These are phyloP conservation scores for Nomada goodeniana DNA, from an alignment of 2,888 invertebrate species.

Conservation along the genomic window DNA sequence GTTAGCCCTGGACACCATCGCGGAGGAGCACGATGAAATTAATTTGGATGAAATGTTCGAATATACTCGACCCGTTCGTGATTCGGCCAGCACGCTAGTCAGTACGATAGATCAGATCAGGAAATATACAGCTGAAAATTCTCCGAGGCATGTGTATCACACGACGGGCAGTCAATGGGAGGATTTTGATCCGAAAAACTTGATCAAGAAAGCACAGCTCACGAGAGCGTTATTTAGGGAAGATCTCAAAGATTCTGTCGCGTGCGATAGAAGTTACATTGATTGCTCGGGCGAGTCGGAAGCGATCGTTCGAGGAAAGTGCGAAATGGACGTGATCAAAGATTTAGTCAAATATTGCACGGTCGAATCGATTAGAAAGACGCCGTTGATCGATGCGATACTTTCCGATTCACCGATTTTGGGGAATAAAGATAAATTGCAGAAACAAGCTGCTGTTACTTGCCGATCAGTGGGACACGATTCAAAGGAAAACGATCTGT, in stretches of 20 bases:
- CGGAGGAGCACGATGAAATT: conserved; percentile 87
- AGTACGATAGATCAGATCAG: conserved; percentile 88
- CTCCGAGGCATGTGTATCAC: conserved; percentile 86
- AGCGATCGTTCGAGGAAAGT: conserved; percentile 39
- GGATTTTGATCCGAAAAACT: conserved; percentile 71
- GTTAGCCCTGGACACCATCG: conserved; percentile 83
- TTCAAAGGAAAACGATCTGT: conserved; percentile 75
- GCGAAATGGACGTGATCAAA: conserved; percentile 63
- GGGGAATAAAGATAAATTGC: conserved; percentile 71
- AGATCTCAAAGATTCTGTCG: conserved; percentile 66
- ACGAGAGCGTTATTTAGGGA: conserved; percentile 73
- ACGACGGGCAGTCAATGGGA: conserved; percentile 85
- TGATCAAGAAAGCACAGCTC: conserved; percentile 70
- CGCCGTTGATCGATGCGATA: conserved; percentile 78
- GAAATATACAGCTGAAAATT: conserved; percentile 86
- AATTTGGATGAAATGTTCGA: not conserved
- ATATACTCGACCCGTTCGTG: conserved; percentile 54
- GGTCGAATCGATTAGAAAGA: conserved; percentile 72
- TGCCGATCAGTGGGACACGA: conserved; percentile 35
- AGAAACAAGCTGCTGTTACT: conserved; percentile 52
- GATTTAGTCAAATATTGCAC: conserved; percentile 70
- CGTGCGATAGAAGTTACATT: conserved; percentile 26
- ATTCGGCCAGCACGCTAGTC: conserved; percentile 87
- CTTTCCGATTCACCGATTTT: conserved; percentile 78
- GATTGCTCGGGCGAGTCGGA: conserved; percentile 46